Evolutionary conservation across 2,113 vertebrate genomes (phyloP), one percentile per base, ranked within the genome.

Genomic region (Orycteropus afer): DNA sequence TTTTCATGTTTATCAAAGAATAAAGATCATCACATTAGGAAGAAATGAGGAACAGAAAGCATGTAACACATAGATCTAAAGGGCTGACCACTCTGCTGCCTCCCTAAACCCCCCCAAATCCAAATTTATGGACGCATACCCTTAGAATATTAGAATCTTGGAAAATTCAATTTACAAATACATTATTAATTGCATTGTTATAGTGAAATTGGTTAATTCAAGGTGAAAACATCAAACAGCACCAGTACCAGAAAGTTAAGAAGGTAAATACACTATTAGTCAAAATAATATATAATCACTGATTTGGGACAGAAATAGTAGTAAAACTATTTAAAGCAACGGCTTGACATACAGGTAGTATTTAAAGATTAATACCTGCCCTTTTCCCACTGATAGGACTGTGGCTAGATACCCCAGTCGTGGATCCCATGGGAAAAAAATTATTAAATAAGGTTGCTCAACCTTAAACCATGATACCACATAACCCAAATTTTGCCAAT

Each of bases 151-250:
- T 32, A 92, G 91, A 86, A 88, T 95, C 88, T 71, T 80, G 57
- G 92, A 90, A 97, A 97, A 96, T 89, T 93, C 85, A 89, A 73
- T 84, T 96, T 96, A 97, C 81, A 97, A 93, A 97, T 86, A 92
- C 78, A 95, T 93, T 94, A 96, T 94, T 69, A 96, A 96, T 94
- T 94, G 90, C 88, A 96, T 92, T 90, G 37, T 91, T 88, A 94
- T 93, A 86, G 92, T 94, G 90, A 95, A 97, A 89, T 97, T 86
- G 95, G 89, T 79, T 97, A 90, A 93, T 92, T 90, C 93, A 95
- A 95, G 57, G 59, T 86, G 90, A 96, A 96, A 93, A 95, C 83
- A 96, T 95, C 85, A 93, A 97, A 96, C 92, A 97, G 97, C 97
- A 97, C 97, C 96, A 96, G 90, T 94, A 90, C 45, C 93, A 96